Conservation (phyloP, 1,140 invertebrate genomes). For the Cardiocondyla obscurior region DNA sequence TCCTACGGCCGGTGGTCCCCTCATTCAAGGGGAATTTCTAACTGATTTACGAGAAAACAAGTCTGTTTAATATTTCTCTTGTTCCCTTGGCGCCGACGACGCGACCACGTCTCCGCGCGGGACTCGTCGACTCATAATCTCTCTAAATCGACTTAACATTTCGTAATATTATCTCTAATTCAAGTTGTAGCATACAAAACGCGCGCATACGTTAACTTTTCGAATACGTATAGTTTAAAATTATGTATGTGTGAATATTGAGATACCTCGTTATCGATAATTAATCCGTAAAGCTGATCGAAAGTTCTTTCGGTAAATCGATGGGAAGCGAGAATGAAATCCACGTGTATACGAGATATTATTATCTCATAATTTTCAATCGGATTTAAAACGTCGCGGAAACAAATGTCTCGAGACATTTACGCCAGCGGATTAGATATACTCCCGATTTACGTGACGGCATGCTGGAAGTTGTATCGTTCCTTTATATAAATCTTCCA, state of each 20-base stretch:
- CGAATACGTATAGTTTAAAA: background rate
- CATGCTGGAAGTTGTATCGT: constrained; percentile 63
- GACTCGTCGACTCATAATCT: constrained; percentile 77
- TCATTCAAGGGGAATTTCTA: constrained; percentile 80
- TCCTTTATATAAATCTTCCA: constrained; percentile 74
- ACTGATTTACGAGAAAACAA: constrained; percentile 84
- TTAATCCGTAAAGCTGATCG: background rate
- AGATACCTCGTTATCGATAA: background rate
- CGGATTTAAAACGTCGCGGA: background rate
- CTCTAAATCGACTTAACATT: constrained; percentile 53
- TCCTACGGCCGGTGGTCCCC: constrained; percentile 68
- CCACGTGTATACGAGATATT: background rate
- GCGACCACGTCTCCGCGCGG: constrained; percentile 73
- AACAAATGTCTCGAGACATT: constrained; percentile 33
- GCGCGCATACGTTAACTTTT: background rate
- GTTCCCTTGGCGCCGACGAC: constrained; percentile 80
- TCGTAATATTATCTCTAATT: background rate
- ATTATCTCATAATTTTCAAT: constrained; percentile 9
- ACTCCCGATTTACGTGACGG: constrained; percentile 58
- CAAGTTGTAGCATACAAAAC: no score
- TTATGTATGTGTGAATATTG: background rate
- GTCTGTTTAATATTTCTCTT: constrained; percentile 83
- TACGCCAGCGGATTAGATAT: constrained; percentile 32
- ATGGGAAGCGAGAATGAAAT: background rate
- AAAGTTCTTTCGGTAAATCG: background rate